Evolutionary conservation across 2,797 vertebrate species (phyloP).

Genomic region (Muraenolepis orangiensis): DNA sequence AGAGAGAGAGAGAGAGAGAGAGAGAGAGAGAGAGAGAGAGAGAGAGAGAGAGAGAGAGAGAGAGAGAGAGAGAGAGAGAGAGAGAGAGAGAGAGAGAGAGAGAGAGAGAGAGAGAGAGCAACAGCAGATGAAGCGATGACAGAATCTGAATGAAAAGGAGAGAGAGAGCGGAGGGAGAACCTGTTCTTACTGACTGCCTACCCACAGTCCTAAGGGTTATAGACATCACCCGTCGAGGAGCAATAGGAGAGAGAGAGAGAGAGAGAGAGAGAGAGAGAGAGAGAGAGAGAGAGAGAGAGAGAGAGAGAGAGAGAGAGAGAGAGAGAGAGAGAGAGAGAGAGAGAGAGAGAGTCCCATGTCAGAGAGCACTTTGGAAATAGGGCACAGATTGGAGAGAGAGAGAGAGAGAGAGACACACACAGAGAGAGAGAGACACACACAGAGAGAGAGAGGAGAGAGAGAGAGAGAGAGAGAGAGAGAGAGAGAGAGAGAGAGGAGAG

Average conservation of each 20-base stretch:
- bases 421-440: constrained; percentile 27
- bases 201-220: not conserved
- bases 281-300: constrained; percentile 22
- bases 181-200: not conserved
- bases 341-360: constrained; percentile 51
- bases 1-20: not conserved
- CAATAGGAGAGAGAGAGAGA: not conserved
- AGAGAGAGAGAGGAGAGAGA: constrained; percentile 26
- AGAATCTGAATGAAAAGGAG: not conserved
- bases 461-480: constrained; percentile 29
- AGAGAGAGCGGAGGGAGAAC: not conserved
- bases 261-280: constrained; percentile 13
- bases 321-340: constrained; percentile 32
- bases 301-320: constrained; percentile 27
- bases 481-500: constrained; percentile 36
- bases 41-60: not conserved
- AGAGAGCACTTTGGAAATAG: constrained; percentile 65
- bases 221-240: not conserved
- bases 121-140: no score
- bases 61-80: not conserved
- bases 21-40: not conserved
- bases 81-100: not conserved
- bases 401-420: constrained; percentile 31
- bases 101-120: not conserved
- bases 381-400: constrained; percentile 51